These are phyloP conservation scores for Clepsis dumicolana DNA, from an alignment of 2,888 invertebrate genomes.

Conservation along the genomic window DNA sequence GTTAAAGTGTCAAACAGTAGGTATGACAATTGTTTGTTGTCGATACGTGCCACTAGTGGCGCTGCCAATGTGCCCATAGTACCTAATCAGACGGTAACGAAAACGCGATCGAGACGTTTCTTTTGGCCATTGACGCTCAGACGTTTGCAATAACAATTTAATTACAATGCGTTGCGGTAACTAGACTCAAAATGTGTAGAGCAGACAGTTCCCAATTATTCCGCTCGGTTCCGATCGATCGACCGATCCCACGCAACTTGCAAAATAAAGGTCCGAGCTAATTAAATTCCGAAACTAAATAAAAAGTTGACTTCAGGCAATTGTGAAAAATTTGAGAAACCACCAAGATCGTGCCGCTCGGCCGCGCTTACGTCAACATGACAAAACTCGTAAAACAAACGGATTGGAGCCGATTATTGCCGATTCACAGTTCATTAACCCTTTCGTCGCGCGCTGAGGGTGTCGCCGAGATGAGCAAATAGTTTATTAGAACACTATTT, in stretches of 20 bases:
- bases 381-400: conserved; percentile 17
- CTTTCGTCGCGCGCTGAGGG: background rate
- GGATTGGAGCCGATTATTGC: conserved; percentile 1
- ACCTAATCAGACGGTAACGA: no score
- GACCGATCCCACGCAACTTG: background rate
- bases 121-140: no score
- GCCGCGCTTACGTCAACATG: conserved; percentile 7
- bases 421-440: conserved; percentile 21
- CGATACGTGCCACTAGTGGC: no score
- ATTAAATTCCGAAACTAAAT: conserved; percentile 19
- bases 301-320: conserved; percentile 6
- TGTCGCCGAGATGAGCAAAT: conserved; percentile 1
- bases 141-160: no score
- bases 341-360: conserved; percentile 9
- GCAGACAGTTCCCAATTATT: background rate
- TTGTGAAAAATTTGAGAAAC: conserved; percentile 21
- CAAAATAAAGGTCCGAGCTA: background rate
- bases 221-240: background rate
- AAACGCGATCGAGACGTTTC: no score
- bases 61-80: no score
- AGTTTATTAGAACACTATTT: background rate
- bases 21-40: no score
- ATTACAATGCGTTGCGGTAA: no score
- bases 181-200: background rate
- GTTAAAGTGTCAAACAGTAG: no score